phyloP scores from a whole-genome alignment of 1,140 invertebrate genomes.

The Neuroterus valhalla region DNA sequence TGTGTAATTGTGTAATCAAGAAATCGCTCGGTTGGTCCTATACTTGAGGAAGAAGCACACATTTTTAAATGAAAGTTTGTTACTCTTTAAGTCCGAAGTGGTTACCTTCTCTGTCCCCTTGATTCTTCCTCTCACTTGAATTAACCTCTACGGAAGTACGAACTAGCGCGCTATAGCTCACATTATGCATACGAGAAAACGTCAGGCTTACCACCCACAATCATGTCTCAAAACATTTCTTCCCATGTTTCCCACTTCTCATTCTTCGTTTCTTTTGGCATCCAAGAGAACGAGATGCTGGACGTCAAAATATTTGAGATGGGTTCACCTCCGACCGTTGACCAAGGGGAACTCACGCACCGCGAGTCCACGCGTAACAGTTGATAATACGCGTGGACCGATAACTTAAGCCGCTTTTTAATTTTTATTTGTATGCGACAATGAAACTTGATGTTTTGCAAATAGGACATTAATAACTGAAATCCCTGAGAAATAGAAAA shows the following conservation, averaged over 20 bases:
- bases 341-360: constrained; percentile 33
- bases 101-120: constrained; percentile 18
- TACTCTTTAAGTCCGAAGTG: constrained; percentile 10
- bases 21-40: constrained; percentile 54
- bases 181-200: constrained; percentile 47
- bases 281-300: constrained; percentile 36
- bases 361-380: constrained; percentile 25
- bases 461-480: too few species aligned
- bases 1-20: constrained; percentile 57
- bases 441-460: not conserved
- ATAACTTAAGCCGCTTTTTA: constrained; percentile 36
- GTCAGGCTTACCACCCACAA: constrained; percentile 52
- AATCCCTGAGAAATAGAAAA: too few species aligned
- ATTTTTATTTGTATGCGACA: not conserved
- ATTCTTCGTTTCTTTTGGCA: constrained; percentile 24
- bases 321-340: constrained; percentile 37
- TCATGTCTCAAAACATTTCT: constrained; percentile 47
- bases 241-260: constrained; percentile 24
- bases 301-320: constrained; percentile 49
- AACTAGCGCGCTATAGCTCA: constrained; percentile 35
- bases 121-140: constrained; percentile 18
- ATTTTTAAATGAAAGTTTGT: constrained; percentile 10
- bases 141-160: constrained; percentile 53
- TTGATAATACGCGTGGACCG: constrained; percentile 28
- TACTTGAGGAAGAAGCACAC: constrained; percentile 15